These are phyloP conservation scores for Steatornis caripensis DNA, from an alignment of 2,113 vertebrate species.

Conservation along the genomic window DNA sequence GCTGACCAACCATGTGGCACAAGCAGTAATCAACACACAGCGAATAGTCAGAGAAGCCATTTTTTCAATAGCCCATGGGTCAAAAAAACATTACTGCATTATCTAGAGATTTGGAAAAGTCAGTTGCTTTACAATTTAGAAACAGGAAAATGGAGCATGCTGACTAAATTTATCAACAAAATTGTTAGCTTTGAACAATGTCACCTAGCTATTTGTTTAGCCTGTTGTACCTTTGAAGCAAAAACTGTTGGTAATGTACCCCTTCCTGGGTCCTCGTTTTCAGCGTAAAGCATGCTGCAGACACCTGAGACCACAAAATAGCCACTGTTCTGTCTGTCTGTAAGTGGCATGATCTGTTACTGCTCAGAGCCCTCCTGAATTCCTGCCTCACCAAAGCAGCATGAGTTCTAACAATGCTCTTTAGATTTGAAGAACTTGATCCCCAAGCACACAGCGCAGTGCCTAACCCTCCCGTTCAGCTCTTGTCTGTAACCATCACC, in stretches of 20 bases:
- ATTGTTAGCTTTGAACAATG: not conserved
- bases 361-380: not conserved
- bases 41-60: not conserved
- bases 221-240: not conserved
- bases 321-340: slow-evolving; percentile 19
- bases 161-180: slow-evolving; percentile 9
- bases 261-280: not conserved
- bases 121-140: slow-evolving; percentile 5
- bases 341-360: not conserved
- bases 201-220: not conserved
- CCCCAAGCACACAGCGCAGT: rapidly evolving
- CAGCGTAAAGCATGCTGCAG: not conserved
- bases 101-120: slow-evolving; percentile 18
- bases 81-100: not conserved
- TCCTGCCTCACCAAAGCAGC: not conserved
- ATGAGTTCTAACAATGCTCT: slow-evolving; percentile 29
- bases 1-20: not conserved
- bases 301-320: slow-evolving; percentile 61
- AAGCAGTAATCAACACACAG: not conserved
- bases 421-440: slow-evolving; percentile 47
- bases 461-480: rapidly evolving
- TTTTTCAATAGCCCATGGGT: not conserved
- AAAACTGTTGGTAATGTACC: not conserved
- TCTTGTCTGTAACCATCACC: rapidly evolving
- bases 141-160: not conserved